A percentile compares a stretch with the other conserved stretches of the same genome.
Evolutionary conservation across 2,888 invertebrate species (phyloP).

Genomic region (Tipula vernalis): DNA sequence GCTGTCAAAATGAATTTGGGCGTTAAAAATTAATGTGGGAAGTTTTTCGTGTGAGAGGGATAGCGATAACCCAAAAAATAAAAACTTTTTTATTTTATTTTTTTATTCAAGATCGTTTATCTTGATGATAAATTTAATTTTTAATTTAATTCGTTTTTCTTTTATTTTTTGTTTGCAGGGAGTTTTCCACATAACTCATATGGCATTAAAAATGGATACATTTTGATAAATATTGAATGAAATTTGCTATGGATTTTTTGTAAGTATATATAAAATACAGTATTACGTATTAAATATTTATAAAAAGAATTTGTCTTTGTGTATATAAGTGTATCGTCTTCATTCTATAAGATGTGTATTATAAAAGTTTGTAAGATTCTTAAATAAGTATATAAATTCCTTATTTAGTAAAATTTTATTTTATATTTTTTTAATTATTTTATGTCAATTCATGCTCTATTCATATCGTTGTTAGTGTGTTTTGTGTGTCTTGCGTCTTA

Average conservation of each 20-base stretch:
- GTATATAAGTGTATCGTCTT: not conserved
- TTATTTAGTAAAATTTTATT: not conserved
- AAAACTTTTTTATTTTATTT: not conserved
- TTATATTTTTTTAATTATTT: not conserved
- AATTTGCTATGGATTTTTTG: slow-evolving; percentile 4
- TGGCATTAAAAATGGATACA: not conserved
- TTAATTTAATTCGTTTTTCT: not conserved
- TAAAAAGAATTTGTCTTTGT: not conserved
- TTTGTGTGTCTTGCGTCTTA: not conserved
- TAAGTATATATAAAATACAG: not conserved
- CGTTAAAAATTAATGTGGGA: not conserved
- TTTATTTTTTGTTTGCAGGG: not conserved
- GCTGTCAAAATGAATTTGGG: not conserved
- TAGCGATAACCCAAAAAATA: not conserved
- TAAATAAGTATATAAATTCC: not conserved
- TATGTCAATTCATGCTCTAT: not conserved
- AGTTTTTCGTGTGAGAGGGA: not conserved
- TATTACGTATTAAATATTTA: not conserved
- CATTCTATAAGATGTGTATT: not conserved
- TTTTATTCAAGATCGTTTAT: not conserved
- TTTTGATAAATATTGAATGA: slow-evolving; percentile 4
- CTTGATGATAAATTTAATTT: not conserved
- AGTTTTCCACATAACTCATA: not conserved
- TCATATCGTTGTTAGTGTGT: not conserved
- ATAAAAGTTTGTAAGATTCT: not conserved